Evolutionary conservation across 2,888 invertebrate genomes (phyloP).

Genomic region (Drosophila prostipennis): DNA sequence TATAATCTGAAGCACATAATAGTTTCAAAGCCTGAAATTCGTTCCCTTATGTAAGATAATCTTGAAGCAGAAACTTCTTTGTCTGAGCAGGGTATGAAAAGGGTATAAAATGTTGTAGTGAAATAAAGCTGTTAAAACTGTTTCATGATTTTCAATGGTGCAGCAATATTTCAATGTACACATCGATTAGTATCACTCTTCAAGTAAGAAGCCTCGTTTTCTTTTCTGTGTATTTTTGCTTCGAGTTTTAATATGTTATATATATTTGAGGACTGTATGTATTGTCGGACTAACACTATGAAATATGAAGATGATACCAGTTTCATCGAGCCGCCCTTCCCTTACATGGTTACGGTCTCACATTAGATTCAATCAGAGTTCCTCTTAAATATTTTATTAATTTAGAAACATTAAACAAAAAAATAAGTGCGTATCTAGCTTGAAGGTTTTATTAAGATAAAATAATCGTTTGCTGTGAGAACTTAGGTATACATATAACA

Average conservation of each 20-base stretch:
- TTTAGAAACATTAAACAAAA: not conserved
- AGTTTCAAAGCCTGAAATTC: too few relatives aligned
- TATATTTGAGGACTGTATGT: conserved; percentile 31
- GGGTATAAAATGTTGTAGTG: too few relatives aligned
- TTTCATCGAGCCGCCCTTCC: too few relatives aligned
- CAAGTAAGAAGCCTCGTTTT: conserved; percentile 66
- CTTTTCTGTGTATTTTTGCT: conserved; percentile 57
- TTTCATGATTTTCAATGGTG: not conserved
- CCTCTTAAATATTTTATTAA: not conserved
- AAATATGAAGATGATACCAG: conserved; percentile 5
- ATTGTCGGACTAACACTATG: conserved; percentile 28
- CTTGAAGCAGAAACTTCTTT: too few relatives aligned
- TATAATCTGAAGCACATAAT: too few relatives aligned
- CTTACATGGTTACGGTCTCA: too few relatives aligned
- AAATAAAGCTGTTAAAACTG: not conserved
- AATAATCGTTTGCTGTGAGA: not conserved
- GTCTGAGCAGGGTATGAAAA: too few relatives aligned
- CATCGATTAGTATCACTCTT: conserved; percentile 36
- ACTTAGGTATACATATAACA: not conserved
- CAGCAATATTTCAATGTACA: not conserved
- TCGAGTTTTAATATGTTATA: conserved; percentile 44
- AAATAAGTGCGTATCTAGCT: not conserved
- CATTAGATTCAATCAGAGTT: not conserved
- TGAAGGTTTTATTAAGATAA: not conserved
- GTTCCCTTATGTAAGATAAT: too few relatives aligned